phyloP scores from a whole-genome alignment of 2,888 invertebrate species.

The Thelaira solivaga region DNA sequence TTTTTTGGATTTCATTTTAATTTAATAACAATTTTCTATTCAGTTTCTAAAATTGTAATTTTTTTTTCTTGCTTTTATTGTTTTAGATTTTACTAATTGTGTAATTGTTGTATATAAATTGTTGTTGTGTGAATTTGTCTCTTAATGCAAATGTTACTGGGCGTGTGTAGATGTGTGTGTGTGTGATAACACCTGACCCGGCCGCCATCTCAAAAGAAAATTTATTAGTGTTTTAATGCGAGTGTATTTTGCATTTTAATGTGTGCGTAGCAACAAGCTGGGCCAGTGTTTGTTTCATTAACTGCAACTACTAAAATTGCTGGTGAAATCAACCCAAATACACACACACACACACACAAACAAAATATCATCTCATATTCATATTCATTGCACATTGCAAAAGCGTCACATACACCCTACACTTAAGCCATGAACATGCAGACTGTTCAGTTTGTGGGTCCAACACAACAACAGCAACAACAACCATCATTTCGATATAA shows the following conservation, averaged over 20 bases:
- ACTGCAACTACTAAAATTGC: background rate
- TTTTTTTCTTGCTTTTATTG: background rate
- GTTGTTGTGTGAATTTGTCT: slow-evolving; percentile 14
- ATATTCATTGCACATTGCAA: slow-evolving; percentile 28
- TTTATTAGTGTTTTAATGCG: slow-evolving; percentile 4
- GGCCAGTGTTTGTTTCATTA: slow-evolving; percentile 21
- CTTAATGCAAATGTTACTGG: background rate
- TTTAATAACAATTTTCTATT: slow-evolving; percentile 30
- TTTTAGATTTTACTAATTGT: slow-evolving; percentile 47
- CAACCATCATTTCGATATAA: slow-evolving; percentile 50
- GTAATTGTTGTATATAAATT: slow-evolving; percentile 18
- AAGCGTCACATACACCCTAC: background rate
- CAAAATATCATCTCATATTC: background rate
- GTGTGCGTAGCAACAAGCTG: slow-evolving; percentile 26
- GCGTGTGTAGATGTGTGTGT: slow-evolving; percentile 17
- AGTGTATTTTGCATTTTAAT: background rate
- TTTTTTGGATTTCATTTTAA: slow-evolving; percentile 23
- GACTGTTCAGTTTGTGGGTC: slow-evolving; percentile 57
- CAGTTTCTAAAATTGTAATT: slow-evolving; percentile 33
- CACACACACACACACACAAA: background rate
- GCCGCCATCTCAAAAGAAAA: background rate
- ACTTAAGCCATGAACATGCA: slow-evolving; percentile 55
- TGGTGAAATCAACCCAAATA: background rate
- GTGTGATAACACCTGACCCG: background rate
- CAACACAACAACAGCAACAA: slow-evolving; percentile 46